Evolutionary conservation across 1,140 invertebrate genomes (phyloP).

Genomic region (Drosophila bifasciata): DNA sequence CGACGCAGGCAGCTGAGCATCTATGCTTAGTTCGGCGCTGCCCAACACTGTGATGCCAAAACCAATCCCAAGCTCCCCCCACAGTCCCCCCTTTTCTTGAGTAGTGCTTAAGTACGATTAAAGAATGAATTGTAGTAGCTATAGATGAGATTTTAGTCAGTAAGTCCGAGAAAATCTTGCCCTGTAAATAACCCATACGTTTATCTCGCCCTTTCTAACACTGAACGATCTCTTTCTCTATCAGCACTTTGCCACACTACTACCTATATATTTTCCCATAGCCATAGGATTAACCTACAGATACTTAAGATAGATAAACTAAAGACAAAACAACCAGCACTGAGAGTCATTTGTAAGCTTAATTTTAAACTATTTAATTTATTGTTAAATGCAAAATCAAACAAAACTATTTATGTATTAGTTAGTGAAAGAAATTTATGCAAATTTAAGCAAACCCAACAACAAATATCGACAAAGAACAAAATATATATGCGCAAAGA

Average conservation of each 20-base stretch:
- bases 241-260: constrained; percentile 36
- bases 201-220: constrained; percentile 27
- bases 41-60: constrained; percentile 70
- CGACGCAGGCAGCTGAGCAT: constrained; percentile 75
- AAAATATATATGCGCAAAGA: constrained; percentile 52
- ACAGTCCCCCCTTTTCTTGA: background rate
- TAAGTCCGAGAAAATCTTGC: constrained; percentile 30
- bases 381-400: constrained; percentile 59
- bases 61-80: constrained; percentile 13
- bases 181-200: constrained; percentile 21
- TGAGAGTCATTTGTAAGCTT: constrained; percentile 76
- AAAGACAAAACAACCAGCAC: constrained; percentile 57
- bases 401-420: constrained; percentile 75
- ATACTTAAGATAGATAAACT: constrained; percentile 51
- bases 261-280: constrained; percentile 23
- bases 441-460: constrained; percentile 55
- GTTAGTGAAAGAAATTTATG: constrained; percentile 72
- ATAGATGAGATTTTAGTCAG: constrained; percentile 14
- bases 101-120: constrained; percentile 19
- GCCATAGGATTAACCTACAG: constrained; percentile 40
- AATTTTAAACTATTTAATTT: constrained; percentile 72
- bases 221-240: constrained; percentile 38
- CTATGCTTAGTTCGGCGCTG: constrained; percentile 55
- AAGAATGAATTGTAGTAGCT: constrained; percentile 44
- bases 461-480: constrained; percentile 59